phyloP scores from a whole-genome alignment of 2,888 invertebrate species.

The Drepana falcataria region DNA sequence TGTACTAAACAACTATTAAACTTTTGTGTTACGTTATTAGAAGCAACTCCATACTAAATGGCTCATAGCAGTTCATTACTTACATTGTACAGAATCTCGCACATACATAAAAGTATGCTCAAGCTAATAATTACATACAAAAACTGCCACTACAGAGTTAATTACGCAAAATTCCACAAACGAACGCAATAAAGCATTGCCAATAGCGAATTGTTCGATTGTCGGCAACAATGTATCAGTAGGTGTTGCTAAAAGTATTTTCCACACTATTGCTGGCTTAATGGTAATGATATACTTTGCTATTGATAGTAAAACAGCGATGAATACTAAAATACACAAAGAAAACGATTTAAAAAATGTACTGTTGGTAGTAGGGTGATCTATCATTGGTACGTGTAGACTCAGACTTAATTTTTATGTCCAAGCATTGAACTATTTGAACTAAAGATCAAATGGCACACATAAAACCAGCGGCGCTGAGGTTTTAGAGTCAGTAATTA shows the following conservation, averaged over 20 bases:
- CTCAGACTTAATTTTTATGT: constrained; percentile 22
- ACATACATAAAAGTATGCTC: constrained; percentile 40
- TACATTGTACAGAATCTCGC: constrained; percentile 51
- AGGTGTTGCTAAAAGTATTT: constrained; percentile 20
- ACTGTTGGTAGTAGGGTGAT: constrained; percentile 13
- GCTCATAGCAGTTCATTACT: constrained; percentile 51
- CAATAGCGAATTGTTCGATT: constrained; percentile 39
- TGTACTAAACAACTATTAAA: neutral
- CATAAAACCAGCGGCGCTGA: constrained; percentile 40
- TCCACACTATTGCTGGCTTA: constrained; percentile 14
- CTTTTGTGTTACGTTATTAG: neutral
- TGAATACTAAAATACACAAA: constrained; percentile 4
- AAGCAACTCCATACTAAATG: constrained; percentile 11
- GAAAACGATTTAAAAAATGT: constrained; percentile 7
- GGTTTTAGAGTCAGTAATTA: constrained; percentile 47
- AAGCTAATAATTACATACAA: constrained; percentile 53
- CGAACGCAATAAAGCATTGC: constrained; percentile 43
- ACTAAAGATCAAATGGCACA: constrained; percentile 42
- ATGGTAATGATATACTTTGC: neutral
- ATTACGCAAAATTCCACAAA: constrained; percentile 72
- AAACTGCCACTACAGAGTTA: constrained; percentile 66
- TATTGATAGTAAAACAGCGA: constrained; percentile 5
- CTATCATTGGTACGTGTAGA: constrained; percentile 12
- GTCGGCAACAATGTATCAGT: constrained; percentile 45
- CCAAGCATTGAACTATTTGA: constrained; percentile 47